Base-by-base conservation (phyloP, 2,888 invertebrate genomes). In the Pristionchus entomophagus region DNA sequence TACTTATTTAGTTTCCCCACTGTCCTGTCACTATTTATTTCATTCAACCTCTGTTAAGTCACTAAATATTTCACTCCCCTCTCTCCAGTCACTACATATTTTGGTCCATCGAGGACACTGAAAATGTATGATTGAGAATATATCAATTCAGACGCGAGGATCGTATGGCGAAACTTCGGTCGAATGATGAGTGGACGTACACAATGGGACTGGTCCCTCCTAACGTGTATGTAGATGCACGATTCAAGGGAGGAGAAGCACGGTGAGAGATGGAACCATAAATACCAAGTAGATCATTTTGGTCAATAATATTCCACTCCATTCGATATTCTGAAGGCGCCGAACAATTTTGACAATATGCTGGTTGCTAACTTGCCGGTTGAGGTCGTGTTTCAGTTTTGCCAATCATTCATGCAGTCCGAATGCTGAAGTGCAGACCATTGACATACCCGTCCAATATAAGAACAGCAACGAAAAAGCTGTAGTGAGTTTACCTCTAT, bases 391-490 rank as follows among this genome's bases (percentile, higher is more conserved):
- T 73, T 73, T 38, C 10, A 73, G 73, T 22, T 73, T n/a, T 22
- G 32, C 22, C 22, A 73, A 73, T 73, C 73, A 73, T 17, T 73
- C 73, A 41, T 73, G 73, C 17, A 41, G 41, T 5, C 73, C 73
- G 22, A 73, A 73, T n/a, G 5, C 22, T 38, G 22, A 41, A 22
- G 73, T 62, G 29, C 3, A 62, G 32, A 14, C 41, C 4, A 38
- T 45, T 0, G n/a, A 73, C 22, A 22, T 73, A 19, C 73, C 45
- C 41, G 19, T 41, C n/a, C 12, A 4, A 2, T 41, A 22, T 45
- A 19, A 38, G 10, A 35, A 14, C 32, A 10, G 19, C 32, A 32
- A 29, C 19, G 22, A 65, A 22, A 32, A 10, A 19, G 32, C 65
- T n/a, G 35, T n/a, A n/a, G n/a, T 35, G 32, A 35, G 65, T 65